phyloP scores from a whole-genome alignment of 2,113 vertebrate genomes.

The Rhinogobius similis region DNA sequence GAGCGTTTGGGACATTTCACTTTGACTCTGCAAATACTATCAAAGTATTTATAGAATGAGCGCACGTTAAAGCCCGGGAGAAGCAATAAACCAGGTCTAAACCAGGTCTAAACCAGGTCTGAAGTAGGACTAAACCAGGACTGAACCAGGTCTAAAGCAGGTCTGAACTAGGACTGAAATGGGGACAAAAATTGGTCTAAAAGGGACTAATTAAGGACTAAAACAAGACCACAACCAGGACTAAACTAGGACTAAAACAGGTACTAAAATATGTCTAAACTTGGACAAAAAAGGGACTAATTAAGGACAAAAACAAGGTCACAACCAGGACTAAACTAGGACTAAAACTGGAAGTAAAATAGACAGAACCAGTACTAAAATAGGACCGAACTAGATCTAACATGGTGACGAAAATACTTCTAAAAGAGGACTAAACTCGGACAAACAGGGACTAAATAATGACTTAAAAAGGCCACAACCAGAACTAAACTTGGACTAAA shows the following conservation, averaged over 20 bases:
- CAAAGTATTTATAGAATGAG: background rate
- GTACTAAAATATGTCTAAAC: background rate
- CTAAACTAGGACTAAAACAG: background rate
- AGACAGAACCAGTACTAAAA: background rate
- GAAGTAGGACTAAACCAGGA: no score
- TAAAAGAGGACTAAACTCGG: background rate
- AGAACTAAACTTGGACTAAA: no score
- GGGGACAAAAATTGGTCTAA: background rate
- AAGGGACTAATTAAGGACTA: background rate
- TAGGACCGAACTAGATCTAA: background rate
- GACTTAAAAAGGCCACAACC: no score
- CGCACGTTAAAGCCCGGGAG: background rate
- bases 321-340: background rate
- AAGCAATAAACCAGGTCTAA: no score
- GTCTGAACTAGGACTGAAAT: background rate
- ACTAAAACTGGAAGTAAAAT: background rate
- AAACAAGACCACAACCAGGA: background rate
- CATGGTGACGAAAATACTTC: background rate
- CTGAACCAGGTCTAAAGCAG: background rate
- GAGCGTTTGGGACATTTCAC: background rate
- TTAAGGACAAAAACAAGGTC: no score
- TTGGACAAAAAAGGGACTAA: no score
- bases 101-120: no score
- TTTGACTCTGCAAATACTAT: background rate
- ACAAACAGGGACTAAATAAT: no score